Percentiles rank a stretch among this genome's conserved stretches.
These are phyloP conservation scores for Labeo calbasu DNA, from an alignment of 2,797 vertebrate species.

Conservation along the genomic window DNA sequence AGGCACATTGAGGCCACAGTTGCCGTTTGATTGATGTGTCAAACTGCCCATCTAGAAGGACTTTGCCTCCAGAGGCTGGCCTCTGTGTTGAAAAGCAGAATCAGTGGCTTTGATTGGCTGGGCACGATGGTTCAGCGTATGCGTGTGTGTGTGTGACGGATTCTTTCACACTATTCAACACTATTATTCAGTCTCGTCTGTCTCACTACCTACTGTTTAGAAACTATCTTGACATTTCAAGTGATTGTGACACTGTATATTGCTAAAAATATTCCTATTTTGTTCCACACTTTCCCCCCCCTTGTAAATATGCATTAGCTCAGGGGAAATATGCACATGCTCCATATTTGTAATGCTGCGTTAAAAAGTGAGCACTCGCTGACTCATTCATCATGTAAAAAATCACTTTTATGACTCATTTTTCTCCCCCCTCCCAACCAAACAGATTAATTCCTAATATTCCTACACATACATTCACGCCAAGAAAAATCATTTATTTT, in stretches of 20 bases:
- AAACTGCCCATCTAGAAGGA: conserved; percentile 46
- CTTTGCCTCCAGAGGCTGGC: conserved; percentile 44
- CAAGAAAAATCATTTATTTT: conserved; percentile 16
- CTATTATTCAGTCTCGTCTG: background rate
- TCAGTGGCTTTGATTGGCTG: conserved; percentile 64
- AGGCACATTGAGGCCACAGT: conserved; percentile 56
- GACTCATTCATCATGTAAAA: conserved; percentile 25
- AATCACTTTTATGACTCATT: background rate
- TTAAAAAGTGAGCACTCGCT: conserved; percentile 25
- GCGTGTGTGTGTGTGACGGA: conserved; percentile 6
- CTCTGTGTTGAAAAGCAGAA: conserved; percentile 53
- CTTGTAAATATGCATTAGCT: conserved; percentile 26
- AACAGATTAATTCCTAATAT: conserved; percentile 14
- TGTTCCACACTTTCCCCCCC: background rate
- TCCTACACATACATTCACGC: background rate
- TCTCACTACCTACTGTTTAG: background rate
- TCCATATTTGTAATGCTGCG: conserved; percentile 5
- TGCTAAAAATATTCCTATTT: conserved; percentile 7
- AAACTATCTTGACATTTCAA: background rate
- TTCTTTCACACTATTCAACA: background rate
- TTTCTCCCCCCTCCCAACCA: background rate
- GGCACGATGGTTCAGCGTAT: conserved; percentile 5
- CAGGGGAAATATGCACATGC: conserved; percentile 7
- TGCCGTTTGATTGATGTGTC: conserved; percentile 54
- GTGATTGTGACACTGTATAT: conserved; percentile 6